Conservation (phyloP, 2,888 invertebrate genomes). For the Mellilla xanthometata region DNA sequence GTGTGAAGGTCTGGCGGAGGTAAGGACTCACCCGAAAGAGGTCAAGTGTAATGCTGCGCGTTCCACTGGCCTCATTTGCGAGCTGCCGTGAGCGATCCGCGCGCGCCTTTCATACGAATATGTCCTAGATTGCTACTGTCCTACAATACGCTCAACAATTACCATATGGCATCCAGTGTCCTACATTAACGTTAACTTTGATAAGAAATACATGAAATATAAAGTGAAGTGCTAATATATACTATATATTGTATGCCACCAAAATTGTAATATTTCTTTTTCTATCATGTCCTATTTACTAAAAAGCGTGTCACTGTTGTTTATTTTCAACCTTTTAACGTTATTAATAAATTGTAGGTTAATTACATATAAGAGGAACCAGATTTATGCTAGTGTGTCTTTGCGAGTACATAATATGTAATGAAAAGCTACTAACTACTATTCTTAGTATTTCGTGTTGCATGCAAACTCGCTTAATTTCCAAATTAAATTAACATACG, state of each 20-base stretch:
- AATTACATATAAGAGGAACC: no score
- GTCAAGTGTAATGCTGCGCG: conserved; percentile 81
- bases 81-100: conserved; percentile 51
- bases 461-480: no score
- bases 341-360: conserved; percentile 5
- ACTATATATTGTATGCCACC: conserved; percentile 9
- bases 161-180: conserved; percentile 17
- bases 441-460: no score
- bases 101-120: conserved; percentile 68
- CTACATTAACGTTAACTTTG: conserved; percentile 5
- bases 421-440: no score
- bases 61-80: conserved; percentile 80
- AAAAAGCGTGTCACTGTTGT: conserved; percentile 8
- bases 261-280: conserved; percentile 7
- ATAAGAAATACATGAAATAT: no score
- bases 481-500: no score
- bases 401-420: no score
- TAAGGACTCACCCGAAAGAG: conserved; percentile 80
- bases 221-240: conserved; percentile 5
- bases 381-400: no score
- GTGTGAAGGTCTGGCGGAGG: conserved; percentile 81
- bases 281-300: conserved; percentile 8
- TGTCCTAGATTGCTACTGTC: conserved; percentile 64
- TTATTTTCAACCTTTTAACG: conserved; percentile 2
- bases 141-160: conserved; percentile 35